Conservation (phyloP, 2,113 vertebrate species). For the Peromyscus maniculatus region DNA sequence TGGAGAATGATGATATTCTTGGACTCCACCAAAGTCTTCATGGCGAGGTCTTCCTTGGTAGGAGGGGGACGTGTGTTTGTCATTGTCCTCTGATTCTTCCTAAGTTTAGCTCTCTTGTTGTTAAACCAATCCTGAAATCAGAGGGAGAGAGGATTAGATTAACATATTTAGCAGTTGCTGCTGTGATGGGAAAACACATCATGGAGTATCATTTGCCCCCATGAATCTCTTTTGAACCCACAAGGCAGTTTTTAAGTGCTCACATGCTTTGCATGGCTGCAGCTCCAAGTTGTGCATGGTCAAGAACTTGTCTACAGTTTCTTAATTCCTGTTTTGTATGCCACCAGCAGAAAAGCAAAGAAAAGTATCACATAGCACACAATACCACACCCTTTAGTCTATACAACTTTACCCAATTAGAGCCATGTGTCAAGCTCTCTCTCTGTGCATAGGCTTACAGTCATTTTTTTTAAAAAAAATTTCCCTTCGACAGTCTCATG, state of each 20-base stretch:
- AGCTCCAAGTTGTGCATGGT: background rate
- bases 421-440: background rate
- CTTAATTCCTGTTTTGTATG: background rate
- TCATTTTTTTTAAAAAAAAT: background rate
- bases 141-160: background rate
- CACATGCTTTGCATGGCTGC: background rate
- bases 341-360: background rate
- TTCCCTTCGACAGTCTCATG: background rate
- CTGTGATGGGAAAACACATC: background rate
- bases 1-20: background rate
- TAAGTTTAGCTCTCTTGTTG: background rate
- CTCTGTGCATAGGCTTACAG: background rate
- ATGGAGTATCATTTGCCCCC: background rate
- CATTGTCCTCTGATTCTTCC: background rate
- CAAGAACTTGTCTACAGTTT: too few species aligned
- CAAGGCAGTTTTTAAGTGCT: background rate
- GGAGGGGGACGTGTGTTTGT: too few species aligned
- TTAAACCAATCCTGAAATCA: background rate
- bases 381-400: background rate
- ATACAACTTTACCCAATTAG: background rate
- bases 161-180: background rate
- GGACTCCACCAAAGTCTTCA: background rate
- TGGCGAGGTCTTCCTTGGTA: background rate
- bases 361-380: background rate
- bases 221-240: too few species aligned